phyloP scores from a whole-genome alignment of 2,797 vertebrate species.

The Mastacembelus armatus region DNA sequence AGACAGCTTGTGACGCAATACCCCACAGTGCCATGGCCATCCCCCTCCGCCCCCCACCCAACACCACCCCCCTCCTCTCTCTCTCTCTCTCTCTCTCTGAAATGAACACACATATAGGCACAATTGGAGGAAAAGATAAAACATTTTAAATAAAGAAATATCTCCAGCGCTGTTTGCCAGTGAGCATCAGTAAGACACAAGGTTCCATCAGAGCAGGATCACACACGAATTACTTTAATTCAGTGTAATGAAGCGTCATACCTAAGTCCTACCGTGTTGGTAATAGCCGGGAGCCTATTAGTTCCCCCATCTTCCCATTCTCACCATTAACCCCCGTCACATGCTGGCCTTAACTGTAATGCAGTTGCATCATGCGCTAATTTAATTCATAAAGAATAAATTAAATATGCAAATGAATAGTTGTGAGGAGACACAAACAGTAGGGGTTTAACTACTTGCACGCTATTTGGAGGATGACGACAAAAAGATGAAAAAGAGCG shows the following conservation, averaged over 20 bases:
- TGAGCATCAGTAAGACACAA: constrained; percentile 25
- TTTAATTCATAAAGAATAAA: constrained; percentile 72
- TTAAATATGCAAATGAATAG: constrained; percentile 70
- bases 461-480: constrained; percentile 58
- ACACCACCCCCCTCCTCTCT: constrained; percentile 17
- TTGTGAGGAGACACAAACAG: constrained; percentile 31
- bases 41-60: not conserved
- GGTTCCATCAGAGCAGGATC: constrained; percentile 52
- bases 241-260: constrained; percentile 64
- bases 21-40: constrained; percentile 41
- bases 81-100: not conserved
- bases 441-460: constrained; percentile 51
- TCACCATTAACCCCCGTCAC: constrained; percentile 75
- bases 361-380: constrained; percentile 71
- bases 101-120: constrained; percentile 13
- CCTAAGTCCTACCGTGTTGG: constrained; percentile 63
- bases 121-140: not conserved
- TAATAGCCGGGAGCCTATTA: constrained; percentile 75
- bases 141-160: constrained; percentile 43
- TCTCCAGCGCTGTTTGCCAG: constrained; percentile 31
- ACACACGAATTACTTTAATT: constrained; percentile 67
- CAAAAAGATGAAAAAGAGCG: constrained; percentile 68
- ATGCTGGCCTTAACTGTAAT: constrained; percentile 55
- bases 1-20: constrained; percentile 69
- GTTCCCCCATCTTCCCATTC: constrained; percentile 64